Base-by-base conservation (phyloP, 1,140 invertebrate genomes). In the Aphelenchoides fujianensis region DNA sequence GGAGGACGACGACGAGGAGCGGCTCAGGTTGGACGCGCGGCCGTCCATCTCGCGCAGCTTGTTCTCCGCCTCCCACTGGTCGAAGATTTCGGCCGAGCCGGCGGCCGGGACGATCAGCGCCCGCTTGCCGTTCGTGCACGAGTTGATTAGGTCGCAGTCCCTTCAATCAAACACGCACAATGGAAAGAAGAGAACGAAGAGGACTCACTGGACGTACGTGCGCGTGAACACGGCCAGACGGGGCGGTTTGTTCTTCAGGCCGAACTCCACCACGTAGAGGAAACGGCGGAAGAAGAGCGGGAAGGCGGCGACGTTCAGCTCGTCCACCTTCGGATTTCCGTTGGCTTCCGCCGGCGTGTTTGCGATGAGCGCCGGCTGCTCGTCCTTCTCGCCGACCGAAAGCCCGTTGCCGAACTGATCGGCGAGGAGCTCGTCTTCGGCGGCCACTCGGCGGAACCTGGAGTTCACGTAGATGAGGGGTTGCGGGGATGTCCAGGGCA, bases 121-220 rank as follows among this genome's bases (percentile, higher is more conserved):
- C 23, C 32, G 1, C 19, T 66, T 35, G 37, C 63, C 36, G 5
- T 66, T 66, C 36, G 53, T 9, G 53, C 63, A 66, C 12, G 53
- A 30, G 32, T 66, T 66, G 32, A 41, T 41, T 9, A 66, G 34
- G 34, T 66, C 63, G 31, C 12, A n/a, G 36, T 66, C 63, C 30
- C 63, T 66, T 27, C 37, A 66, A 66, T 32, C n/a, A n/a, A n/a
- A 35, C 31, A 32, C 53, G 16, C 1, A 35, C 32, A 2, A 32
- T 66, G 37, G 0, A 3, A 61, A n/a, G 41, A 23, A 48, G 41
- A 59, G 34, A 59, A 19, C 55, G 55, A 7, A 27, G n/a, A 7
- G 12, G 5, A 59, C 55, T 59, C 34, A 59, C 55, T 59, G 55
- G 19, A 59, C 34, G 55, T 59, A 59, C 7, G 55, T 59, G 27